Evolutionary conservation across 2,797 vertebrate species (phyloP).

Genomic region (Botia kubotai): DNA sequence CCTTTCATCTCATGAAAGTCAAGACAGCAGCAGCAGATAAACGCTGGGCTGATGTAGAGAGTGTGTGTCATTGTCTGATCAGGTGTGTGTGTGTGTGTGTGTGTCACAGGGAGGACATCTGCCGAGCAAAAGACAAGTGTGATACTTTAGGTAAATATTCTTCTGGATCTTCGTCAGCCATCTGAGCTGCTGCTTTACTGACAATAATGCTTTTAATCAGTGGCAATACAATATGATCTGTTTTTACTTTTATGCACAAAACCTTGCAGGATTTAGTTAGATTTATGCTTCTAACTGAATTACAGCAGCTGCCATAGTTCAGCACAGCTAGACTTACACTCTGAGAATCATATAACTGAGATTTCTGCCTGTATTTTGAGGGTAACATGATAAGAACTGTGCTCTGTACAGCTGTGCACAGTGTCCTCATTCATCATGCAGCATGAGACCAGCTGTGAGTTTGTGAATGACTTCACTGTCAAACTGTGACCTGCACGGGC

Average conservation of each 20-base stretch:
- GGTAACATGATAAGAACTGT: neutral
- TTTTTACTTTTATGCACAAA: too few species aligned
- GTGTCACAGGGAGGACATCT: conserved; percentile 92
- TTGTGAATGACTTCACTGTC: conserved; percentile 40
- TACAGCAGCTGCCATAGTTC: too few species aligned
- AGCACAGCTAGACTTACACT: too few species aligned
- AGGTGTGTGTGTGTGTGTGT: conserved; percentile 27
- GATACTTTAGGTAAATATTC: conserved; percentile 89
- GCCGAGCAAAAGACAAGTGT: conserved; percentile 94
- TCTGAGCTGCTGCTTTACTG: too few species aligned
- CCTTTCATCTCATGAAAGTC: conserved; percentile 18
- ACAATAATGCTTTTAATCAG: too few species aligned
- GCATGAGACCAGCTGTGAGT: conserved; percentile 47
- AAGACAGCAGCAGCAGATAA: too few species aligned
- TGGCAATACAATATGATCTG: too few species aligned
- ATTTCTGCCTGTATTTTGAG: neutral
- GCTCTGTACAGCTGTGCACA: conserved; percentile 2
- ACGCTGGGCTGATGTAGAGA: too few species aligned
- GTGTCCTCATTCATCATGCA: conserved; percentile 7
- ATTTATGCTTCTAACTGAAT: too few species aligned
- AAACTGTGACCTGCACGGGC: conserved; percentile 14
- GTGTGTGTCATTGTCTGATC: neutral
- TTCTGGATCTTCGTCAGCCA: neutral
- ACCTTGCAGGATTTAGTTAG: too few species aligned
- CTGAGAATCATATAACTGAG: neutral